Evolutionary conservation across 2,797 vertebrate genomes (phyloP), one percentile per base, ranked within the genome.

Genomic region (Ctenopoma multispine): DNA sequence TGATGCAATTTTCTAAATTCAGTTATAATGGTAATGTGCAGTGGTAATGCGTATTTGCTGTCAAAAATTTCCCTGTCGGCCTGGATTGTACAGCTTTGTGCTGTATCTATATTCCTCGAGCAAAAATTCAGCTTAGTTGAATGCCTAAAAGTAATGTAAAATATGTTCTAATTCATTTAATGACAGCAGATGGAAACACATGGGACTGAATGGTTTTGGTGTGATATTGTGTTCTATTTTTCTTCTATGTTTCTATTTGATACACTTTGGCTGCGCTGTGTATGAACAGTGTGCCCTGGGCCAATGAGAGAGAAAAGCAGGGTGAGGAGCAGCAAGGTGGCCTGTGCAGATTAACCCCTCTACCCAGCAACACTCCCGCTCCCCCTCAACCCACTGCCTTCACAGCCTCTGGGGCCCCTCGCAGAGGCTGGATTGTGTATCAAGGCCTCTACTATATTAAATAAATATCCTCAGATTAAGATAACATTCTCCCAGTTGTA

Each of bases 1-100:
- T 95, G 93, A 94, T 94, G 94, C 93, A 95, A 94, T 94, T 94
- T 92, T 92, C 91, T 89, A 92, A 93, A 93, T 92, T 92, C 92
- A 92, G 92, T 95, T 94, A 91, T 94, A 91, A 93, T 92, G 92
- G 89, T 92, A 93, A 93, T 93, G 92, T 87, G 86, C 90, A 83
- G 89, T 89, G 90, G 87, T 92, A 92, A 93, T 91, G 78, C 84
- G 66, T 88, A 88, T 92, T 92, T 92, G 84, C 93, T 89, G 92
- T 92, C 91, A 92, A 81, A 91, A 91, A 91, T 88, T 81, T 85
- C 91, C 87, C 91, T 93, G 90, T 93, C 89, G 92, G 91, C 90
- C 87, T n/a, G 90, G 87, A 93, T 91, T 87, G 90, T 92, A 77
- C 81, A 83, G 85, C 92, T 93, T 93, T 93, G 90, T 92, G 90